These are phyloP conservation scores for Corythornis leucogaster DNA, from an alignment of 2,797 vertebrate genomes.

Conservation along the genomic window DNA sequence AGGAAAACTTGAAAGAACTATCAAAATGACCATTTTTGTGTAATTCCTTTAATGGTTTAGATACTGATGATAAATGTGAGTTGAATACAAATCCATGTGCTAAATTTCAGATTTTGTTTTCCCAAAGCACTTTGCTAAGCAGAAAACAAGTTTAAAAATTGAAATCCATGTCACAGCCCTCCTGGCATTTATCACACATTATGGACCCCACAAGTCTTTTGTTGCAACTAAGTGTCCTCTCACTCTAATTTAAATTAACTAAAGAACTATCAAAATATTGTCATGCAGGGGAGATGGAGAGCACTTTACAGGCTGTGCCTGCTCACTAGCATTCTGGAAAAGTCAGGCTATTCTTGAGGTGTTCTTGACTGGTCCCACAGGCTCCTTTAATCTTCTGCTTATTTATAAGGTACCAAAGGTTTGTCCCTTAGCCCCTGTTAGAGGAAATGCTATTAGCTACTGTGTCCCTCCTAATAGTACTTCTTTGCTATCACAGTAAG, in stretches of 20 bases:
- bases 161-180: background rate
- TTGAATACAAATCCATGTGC: background rate
- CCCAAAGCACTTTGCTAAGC: background rate
- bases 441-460: slow-evolving; percentile 43
- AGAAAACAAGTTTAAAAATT: background rate
- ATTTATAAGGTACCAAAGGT: background rate
- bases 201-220: background rate
- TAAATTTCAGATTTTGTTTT: background rate
- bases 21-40: background rate
- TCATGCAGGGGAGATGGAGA: background rate
- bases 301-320: background rate
- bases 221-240: background rate
- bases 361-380: background rate
- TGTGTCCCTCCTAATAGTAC: slow-evolving; percentile 35
- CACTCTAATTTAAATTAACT: slow-evolving; percentile 17
- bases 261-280: slow-evolving; percentile 19
- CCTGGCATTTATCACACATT: background rate
- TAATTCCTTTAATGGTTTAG: background rate
- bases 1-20: background rate
- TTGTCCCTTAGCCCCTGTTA: slow-evolving; percentile 21
- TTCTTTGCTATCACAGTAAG: slow-evolving; percentile 35
- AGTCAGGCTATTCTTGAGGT: background rate
- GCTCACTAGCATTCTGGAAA: background rate
- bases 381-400: slow-evolving; percentile 19
- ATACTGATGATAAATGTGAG: background rate